These are phyloP conservation scores for Mallotus villosus DNA, from an alignment of 2,797 vertebrate species.

Conservation along the genomic window DNA sequence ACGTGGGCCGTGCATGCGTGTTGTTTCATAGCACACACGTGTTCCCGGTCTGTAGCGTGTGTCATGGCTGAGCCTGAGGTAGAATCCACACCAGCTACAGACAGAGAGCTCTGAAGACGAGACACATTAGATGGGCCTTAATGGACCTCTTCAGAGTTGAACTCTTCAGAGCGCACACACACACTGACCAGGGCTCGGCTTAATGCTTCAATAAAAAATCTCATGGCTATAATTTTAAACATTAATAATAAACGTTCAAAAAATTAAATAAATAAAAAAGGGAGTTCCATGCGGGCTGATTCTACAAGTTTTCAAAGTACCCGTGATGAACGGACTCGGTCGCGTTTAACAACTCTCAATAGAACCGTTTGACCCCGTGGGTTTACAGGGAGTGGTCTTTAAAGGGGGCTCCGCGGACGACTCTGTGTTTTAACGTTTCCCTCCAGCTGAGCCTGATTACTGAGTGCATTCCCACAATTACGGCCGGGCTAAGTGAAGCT, in stretches of 20 bases:
- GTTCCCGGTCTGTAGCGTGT: too few species aligned
- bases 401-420: background rate
- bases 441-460: conserved; percentile 14
- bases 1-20: background rate
- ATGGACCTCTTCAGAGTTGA: background rate
- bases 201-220: too few species aligned
- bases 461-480: conserved; percentile 20
- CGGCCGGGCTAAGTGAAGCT: conserved; percentile 9
- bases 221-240: background rate
- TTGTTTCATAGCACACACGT: background rate
- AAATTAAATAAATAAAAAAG: too few species aligned
- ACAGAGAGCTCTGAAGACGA: background rate
- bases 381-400: background rate
- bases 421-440: background rate
- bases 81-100: background rate
- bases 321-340: background rate
- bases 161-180: background rate
- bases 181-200: background rate
- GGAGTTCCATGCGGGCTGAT: background rate
- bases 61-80: background rate
- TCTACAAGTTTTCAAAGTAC: background rate
- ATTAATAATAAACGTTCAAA: background rate
- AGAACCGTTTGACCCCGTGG: too few species aligned
- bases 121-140: background rate
- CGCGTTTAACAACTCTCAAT: background rate